Evolutionary conservation across 2,888 invertebrate genomes (phyloP).

Genomic region (Spilosoma lubricipeda): DNA sequence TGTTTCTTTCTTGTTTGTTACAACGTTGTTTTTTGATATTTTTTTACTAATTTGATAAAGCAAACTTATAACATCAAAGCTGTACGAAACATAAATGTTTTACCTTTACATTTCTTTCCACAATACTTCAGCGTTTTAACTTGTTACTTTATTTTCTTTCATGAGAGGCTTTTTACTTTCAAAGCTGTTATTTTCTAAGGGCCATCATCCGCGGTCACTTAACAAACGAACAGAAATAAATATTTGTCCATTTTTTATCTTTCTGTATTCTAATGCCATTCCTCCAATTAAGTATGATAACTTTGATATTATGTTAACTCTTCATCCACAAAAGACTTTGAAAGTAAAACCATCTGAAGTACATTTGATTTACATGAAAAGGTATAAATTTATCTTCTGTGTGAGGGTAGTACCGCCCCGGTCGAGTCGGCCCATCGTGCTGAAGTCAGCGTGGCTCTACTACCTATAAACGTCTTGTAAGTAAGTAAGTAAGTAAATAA

Average conservation of each 20-base stretch:
- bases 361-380: background rate
- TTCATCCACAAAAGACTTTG: background rate
- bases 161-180: background rate
- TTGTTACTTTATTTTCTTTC: background rate
- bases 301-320: background rate
- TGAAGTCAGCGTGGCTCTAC: too few species aligned
- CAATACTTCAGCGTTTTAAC: background rate
- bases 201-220: constrained; percentile 1
- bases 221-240: background rate
- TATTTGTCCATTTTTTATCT: background rate
- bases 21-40: background rate
- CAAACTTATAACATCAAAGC: background rate
- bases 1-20: background rate
- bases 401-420: too few species aligned
- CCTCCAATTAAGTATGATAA: background rate
- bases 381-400: too few species aligned
- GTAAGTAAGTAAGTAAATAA: too few species aligned
- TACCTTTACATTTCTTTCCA: background rate
- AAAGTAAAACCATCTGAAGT: background rate
- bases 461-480: too few species aligned
- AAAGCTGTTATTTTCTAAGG: background rate
- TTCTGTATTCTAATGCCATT: background rate
- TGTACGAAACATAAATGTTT: background rate
- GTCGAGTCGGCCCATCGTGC: too few species aligned
- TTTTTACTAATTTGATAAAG: background rate